Conservation (phyloP, 2,113 vertebrate genomes). For the Thermophis baileyi region DNA sequence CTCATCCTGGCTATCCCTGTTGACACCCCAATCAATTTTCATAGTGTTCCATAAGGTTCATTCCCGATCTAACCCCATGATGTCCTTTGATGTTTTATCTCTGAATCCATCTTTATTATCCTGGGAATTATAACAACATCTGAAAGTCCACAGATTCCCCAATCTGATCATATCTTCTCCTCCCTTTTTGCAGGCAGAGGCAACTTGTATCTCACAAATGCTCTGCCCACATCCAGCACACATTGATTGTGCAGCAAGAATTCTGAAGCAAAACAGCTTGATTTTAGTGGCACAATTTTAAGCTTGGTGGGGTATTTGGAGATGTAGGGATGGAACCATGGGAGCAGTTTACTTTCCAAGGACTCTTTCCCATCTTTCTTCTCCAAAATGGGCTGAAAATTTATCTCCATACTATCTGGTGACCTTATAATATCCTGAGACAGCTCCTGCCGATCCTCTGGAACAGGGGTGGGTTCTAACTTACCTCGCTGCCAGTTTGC, state of each 20-base stretch:
- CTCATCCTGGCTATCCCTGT: background rate
- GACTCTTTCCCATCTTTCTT: background rate
- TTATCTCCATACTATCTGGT: background rate
- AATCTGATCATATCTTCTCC: background rate
- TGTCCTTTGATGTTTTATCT: background rate
- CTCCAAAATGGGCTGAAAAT: background rate
- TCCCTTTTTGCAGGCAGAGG: background rate
- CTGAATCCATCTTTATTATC: background rate
- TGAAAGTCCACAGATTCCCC: background rate
- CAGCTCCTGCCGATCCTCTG: background rate
- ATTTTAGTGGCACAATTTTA: background rate
- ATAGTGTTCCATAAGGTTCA: background rate
- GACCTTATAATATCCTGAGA: background rate
- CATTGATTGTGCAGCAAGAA: background rate
- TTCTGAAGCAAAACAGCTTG: background rate
- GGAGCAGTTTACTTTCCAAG: background rate
- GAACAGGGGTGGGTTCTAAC: too few species aligned
- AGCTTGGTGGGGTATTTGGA: background rate
- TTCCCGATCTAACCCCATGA: background rate
- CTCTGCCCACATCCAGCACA: background rate
- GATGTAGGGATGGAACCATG: background rate
- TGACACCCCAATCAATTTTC: background rate
- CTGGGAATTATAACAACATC: background rate
- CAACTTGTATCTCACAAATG: background rate
- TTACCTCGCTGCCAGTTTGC: too few species aligned